phyloP scores from a whole-genome alignment of 1,140 invertebrate species.

The Druon quercuslanigerum region DNA sequence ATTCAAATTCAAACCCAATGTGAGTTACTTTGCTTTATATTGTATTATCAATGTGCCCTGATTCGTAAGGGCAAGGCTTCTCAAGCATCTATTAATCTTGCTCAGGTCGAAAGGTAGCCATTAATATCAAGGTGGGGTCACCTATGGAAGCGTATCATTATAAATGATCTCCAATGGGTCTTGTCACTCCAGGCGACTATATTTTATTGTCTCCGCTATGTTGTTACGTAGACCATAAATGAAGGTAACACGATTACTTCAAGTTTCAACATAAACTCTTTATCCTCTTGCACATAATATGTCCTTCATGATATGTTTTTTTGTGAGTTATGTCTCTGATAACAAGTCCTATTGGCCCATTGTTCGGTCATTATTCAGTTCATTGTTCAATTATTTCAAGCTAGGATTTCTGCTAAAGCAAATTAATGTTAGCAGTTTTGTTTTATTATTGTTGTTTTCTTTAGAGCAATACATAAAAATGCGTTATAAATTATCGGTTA shows the following conservation, averaged over 20 bases:
- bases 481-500: too few species aligned
- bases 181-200: constrained; percentile 48
- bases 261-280: too few species aligned
- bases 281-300: too few species aligned
- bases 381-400: too few species aligned
- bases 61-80: neutral
- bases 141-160: constrained; percentile 56
- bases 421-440: too few species aligned
- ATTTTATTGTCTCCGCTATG: constrained; percentile 48
- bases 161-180: constrained; percentile 57
- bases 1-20: neutral
- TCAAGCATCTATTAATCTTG: constrained; percentile 58
- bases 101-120: constrained; percentile 51
- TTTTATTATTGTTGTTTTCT: too few species aligned
- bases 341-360: too few species aligned
- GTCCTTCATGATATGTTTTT: too few species aligned
- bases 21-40: neutral
- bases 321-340: too few species aligned
- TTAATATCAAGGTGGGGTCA: constrained; percentile 64
- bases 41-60: neutral
- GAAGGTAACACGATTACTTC: constrained; percentile 3
- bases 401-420: too few species aligned
- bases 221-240: constrained; percentile 30
- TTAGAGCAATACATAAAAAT: too few species aligned
- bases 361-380: too few species aligned